Conservation (phyloP, 2,797 vertebrate species). For the Pelobates cultripes region DNA sequence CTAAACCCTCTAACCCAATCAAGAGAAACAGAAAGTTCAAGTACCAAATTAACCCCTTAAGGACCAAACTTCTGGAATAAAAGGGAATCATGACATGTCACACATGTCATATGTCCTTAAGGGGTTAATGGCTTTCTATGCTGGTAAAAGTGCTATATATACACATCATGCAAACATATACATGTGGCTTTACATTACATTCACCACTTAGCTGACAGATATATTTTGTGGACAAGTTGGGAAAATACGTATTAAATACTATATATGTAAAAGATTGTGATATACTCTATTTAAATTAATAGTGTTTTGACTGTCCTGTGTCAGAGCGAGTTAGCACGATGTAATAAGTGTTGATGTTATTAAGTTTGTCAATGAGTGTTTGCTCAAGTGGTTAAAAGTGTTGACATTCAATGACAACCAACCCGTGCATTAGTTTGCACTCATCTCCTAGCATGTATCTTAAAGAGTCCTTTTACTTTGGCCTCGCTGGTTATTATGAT, state of each 20-base stretch:
- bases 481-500: too few relatives aligned
- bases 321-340: not conserved
- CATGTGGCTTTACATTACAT: too few relatives aligned
- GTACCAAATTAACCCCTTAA: not conserved
- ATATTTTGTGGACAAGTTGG: not conserved
- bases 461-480: too few relatives aligned
- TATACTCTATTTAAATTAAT: not conserved
- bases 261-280: not conserved
- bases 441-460: too few relatives aligned
- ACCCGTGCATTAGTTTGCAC: too few relatives aligned
- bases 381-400: not conserved
- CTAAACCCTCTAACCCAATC: constrained; percentile 25
- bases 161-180: constrained; percentile 1
- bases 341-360: not conserved
- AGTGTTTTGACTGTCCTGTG: not conserved
- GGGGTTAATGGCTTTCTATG: not conserved
- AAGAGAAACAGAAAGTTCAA: constrained; percentile 15
- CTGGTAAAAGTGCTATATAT: constrained; percentile 30
- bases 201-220: not conserved
- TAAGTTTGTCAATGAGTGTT: not conserved
- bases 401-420: not conserved
- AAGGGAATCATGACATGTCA: too few relatives aligned
- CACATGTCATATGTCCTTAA: too few relatives aligned
- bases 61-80: too few relatives aligned
- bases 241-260: not conserved